Conservation (phyloP, 1,140 invertebrate genomes). For the Hyposmocoma kahamanoa region DNA sequence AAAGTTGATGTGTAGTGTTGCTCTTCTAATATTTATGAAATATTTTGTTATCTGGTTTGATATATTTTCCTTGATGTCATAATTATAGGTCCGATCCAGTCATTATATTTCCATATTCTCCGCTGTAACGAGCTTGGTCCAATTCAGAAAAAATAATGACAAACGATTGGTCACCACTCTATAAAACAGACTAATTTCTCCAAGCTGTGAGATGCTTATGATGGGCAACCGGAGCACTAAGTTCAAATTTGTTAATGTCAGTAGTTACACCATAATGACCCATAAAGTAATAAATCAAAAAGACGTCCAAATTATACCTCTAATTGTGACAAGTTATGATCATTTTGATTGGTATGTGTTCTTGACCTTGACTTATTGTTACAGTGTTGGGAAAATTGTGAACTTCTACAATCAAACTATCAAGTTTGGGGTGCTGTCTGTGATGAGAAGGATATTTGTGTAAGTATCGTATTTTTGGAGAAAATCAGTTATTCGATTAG, state of each 20-base stretch:
- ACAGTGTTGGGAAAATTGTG: conserved; percentile 88
- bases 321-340: conserved; percentile 24
- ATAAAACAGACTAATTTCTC: conserved; percentile 36
- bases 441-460: conserved; percentile 80
- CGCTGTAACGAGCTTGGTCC: conserved; percentile 22
- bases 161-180: conserved; percentile 28
- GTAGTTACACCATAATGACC: conserved; percentile 33
- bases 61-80: too few relatives aligned
- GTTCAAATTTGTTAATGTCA: conserved; percentile 30
- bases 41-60: too few relatives aligned
- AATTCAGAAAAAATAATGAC: conserved; percentile 33
- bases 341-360: conserved; percentile 18
- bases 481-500: background rate
- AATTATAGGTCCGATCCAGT: background rate
- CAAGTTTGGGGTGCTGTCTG: conserved; percentile 81
- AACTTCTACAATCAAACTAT: conserved; percentile 83
- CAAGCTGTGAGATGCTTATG: too few relatives aligned
- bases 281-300: conserved; percentile 27
- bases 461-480: conserved; percentile 69
- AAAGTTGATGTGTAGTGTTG: too few relatives aligned
- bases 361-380: conserved; percentile 66
- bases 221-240: conserved; percentile 26
- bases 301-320: conserved; percentile 20
- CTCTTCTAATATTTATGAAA: too few relatives aligned
- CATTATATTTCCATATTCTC: background rate